phyloP scores from a whole-genome alignment of 2,113 vertebrate species.

The Tragulus kanchil region DNA sequence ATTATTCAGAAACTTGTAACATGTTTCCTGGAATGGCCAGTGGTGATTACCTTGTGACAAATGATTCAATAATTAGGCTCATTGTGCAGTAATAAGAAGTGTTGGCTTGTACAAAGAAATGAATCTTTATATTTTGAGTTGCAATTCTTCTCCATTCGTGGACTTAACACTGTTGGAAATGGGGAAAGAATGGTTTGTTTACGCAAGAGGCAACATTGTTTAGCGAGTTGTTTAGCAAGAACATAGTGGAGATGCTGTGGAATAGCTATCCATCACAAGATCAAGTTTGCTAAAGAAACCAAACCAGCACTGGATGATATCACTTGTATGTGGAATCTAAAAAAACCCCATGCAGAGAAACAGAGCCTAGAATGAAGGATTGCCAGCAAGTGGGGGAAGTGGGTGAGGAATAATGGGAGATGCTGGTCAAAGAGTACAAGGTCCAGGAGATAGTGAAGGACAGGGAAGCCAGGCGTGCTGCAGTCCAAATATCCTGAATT shows the following conservation, averaged over 20 bases:
- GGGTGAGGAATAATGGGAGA: too few species aligned
- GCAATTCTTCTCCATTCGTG: not conserved
- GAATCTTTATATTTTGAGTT: not conserved
- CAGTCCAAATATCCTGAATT: not conserved
- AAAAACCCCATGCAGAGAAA: not conserved
- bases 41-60: not conserved
- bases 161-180: not conserved
- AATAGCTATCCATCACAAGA: not conserved
- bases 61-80: conserved; percentile 39
- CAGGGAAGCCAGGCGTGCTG: too few species aligned
- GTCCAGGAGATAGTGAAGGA: too few species aligned
- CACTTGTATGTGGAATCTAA: not conserved
- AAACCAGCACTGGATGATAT: not conserved
- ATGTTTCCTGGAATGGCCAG: not conserved
- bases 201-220: not conserved
- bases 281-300: not conserved
- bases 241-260: not conserved
- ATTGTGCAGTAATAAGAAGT: not conserved
- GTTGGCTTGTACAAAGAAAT: not conserved
- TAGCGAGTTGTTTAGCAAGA: not conserved
- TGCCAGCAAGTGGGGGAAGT: too few species aligned
- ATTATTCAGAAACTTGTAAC: not conserved
- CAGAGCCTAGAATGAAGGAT: not conserved
- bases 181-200: not conserved
- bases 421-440: not conserved